Base-by-base conservation (phyloP, 1,140 invertebrate genomes). In the Metaphire vulgaris region DNA sequence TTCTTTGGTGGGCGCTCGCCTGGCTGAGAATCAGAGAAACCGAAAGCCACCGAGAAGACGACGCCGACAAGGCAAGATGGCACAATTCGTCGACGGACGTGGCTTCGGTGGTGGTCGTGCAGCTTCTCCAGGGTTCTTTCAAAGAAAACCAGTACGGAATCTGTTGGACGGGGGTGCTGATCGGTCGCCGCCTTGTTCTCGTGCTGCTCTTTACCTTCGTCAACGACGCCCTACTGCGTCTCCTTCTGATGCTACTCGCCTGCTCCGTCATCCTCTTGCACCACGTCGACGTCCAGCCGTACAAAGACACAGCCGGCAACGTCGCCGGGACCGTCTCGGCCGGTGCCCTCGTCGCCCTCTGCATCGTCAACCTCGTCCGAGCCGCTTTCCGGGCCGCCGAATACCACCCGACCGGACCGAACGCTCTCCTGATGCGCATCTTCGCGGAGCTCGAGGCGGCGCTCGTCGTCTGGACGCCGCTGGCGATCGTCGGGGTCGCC, bases 191-290 rank as follows among this genome's bases (percentile, higher is more conserved):
- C 1, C 66, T 75, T 28, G 33, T 75, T 6, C 74, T 75, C 74
- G 65, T 75, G n/a, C 74, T 75, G 2, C 33, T 68, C 16, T 75
- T 69, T 68, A 75, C 74, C n/a, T 75, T 75, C 67, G 74, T 75
- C 65, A 69, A 69, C 67, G 74, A 75, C 74, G 1, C 33, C 29
- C 74, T 75, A 1, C n/a, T 75, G 28, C 74, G 74, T 6, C 74
- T 75, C 2, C 74, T 75, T 12, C n/a, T 29, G 2, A 75, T 75
- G 74, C 74, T 75, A 15, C 65, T n/a, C n/a, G n/a, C n/a, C n/a
- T n/a, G n/a, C n/a, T n/a, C n/a, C n/a, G n/a, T n/a, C n/a, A n/a
- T n/a, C n/a, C n/a, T n/a, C n/a, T n/a, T n/a, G n/a, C n/a, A n/a
- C n/a, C n/a, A n/a, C n/a, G n/a, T n/a, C n/a, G n/a, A n/a, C n/a